A percentile compares a stretch with the other conserved stretches of the same genome.
phyloP scores from a whole-genome alignment of 2,888 invertebrate species.

The Ornithoptera priamus region DNA sequence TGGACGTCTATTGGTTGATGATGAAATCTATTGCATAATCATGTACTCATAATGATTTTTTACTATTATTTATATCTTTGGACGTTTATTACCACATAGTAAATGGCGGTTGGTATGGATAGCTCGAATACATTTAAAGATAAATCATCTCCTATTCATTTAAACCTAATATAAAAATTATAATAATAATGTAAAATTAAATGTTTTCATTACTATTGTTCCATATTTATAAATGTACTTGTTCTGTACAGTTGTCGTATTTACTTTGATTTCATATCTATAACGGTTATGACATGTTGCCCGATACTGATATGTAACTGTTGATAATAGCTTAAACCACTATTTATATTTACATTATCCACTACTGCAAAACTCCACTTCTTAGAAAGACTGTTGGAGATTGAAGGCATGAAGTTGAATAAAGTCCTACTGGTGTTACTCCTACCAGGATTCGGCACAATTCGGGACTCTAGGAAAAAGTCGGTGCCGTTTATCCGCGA shows the following conservation, averaged over 20 bases:
- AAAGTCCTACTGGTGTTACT: no score
- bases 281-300: slow-evolving; percentile 16
- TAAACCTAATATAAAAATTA: neutral
- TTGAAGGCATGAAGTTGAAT: no score
- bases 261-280: slow-evolving; percentile 16
- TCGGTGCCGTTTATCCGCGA: no score
- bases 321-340: neutral
- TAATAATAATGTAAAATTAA: neutral
- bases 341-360: neutral
- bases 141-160: neutral
- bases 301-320: neutral
- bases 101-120: neutral
- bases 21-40: neutral
- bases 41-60: neutral
- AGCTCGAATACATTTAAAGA: neutral
- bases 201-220: neutral
- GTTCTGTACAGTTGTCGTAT: neutral
- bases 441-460: no score
- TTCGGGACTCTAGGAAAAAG: no score
- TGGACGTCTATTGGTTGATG: no score
- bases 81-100: neutral
- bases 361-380: neutral
- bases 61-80: neutral
- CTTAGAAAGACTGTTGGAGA: neutral
- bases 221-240: slow-evolving; percentile 2